A percentile compares a stretch with the other conserved stretches of the same genome.
phyloP scores from a whole-genome alignment of 2,113 vertebrate species.

The Chrysemys picta region DNA sequence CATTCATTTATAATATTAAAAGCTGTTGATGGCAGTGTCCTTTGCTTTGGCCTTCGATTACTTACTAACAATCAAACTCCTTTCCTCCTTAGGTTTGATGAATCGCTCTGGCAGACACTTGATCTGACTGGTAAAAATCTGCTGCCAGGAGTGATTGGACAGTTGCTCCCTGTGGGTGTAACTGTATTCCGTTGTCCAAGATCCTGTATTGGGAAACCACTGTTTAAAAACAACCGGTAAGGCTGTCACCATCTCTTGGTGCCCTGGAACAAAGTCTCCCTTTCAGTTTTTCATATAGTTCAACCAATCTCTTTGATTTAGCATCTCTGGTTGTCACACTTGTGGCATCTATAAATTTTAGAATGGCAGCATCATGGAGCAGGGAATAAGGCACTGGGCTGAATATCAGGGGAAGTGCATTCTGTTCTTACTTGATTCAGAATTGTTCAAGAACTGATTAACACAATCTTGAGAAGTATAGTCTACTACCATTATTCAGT shows the following conservation, averaged over 20 bases:
- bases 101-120: constrained; percentile 92
- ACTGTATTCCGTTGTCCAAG: constrained; percentile 89
- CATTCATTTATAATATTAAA: background rate
- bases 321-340: background rate
- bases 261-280: background rate
- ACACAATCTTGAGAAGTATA: background rate
- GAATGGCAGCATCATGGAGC: background rate
- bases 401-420: background rate
- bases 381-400: background rate
- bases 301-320: background rate
- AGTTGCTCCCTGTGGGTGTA: constrained; percentile 84
- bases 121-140: constrained; percentile 87
- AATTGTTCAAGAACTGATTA: background rate
- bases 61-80: constrained; percentile 7
- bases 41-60: background rate
- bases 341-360: background rate
- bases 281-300: background rate
- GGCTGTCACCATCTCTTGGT: constrained; percentile 21
- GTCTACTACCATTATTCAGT: background rate
- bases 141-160: constrained; percentile 80
- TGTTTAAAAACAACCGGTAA: constrained; percentile 83
- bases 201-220: constrained; percentile 82
- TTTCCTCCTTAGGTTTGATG: constrained; percentile 84
- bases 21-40: background rate
- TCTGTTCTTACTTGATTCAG: background rate